These are phyloP conservation scores for Parelbella ahira DNA, from an alignment of 2,888 invertebrate genomes.

Conservation along the genomic window DNA sequence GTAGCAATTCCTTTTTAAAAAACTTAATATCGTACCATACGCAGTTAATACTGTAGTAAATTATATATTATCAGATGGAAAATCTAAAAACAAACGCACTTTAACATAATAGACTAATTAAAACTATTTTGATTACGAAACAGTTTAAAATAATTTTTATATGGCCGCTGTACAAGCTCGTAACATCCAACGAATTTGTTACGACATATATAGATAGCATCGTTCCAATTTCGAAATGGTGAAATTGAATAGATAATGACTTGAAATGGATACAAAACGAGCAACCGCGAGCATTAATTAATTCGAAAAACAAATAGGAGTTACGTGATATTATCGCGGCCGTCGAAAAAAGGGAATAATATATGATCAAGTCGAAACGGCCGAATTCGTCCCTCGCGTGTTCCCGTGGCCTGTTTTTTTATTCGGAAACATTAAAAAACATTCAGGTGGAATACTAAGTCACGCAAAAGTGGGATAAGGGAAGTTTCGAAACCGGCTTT, in stretches of 20 bases:
- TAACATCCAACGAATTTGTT: slow-evolving; percentile 24
- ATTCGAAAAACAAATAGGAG: slow-evolving; percentile 29
- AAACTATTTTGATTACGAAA: slow-evolving; percentile 15
- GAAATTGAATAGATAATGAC: slow-evolving; percentile 19
- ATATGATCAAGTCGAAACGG: slow-evolving; percentile 7
- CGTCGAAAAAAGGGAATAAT: slow-evolving; percentile 22
- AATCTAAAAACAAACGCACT: slow-evolving; percentile 5
- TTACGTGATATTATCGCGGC: slow-evolving; percentile 27
- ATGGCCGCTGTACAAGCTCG: slow-evolving; percentile 10
- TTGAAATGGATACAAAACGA: slow-evolving; percentile 19
- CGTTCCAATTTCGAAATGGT: slow-evolving; percentile 8
- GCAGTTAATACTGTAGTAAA: too few species aligned
- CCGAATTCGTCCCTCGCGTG: slow-evolving; percentile 43
- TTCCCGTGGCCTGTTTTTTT: slow-evolving; percentile 38
- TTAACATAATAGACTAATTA: slow-evolving; percentile 19
- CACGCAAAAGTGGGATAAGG: slow-evolving; percentile 36
- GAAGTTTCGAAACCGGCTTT: slow-evolving; percentile 13
- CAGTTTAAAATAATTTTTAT: slow-evolving; percentile 13
- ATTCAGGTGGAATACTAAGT: slow-evolving; percentile 30
- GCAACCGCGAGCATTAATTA: slow-evolving; percentile 28
- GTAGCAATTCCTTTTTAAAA: too few species aligned
- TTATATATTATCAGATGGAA: slow-evolving; percentile 1
- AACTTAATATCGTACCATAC: too few species aligned
- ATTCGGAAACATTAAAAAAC: slow-evolving; percentile 33
- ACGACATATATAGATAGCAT: slow-evolving; percentile 13